Evolutionary conservation across 2,113 vertebrate species (phyloP), one percentile per base, ranked within the genome.

Genomic region (Rhinopomastus cyanomelas): DNA sequence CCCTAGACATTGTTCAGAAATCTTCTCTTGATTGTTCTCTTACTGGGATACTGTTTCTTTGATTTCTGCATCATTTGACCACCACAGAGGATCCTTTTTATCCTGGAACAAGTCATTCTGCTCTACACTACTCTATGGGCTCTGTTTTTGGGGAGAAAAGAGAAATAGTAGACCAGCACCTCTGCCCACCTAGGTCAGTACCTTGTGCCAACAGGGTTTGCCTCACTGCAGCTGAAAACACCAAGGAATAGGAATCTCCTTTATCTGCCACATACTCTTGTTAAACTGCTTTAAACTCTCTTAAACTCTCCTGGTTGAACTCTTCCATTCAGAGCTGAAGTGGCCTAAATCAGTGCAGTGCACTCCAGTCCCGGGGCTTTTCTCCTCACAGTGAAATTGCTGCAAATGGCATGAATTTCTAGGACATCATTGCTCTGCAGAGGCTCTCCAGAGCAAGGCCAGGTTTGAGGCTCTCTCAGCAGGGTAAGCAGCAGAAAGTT

Each of bases 401-500:
- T 78, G 73, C 68, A 59, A 76, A 69, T 34, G 29, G 34, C 29
- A 57, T 8, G 59, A 44, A 57, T 90, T 88, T 81, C 53, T 37
- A 49, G 69, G 30, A 36, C 57, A 26, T 81, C 27, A 2, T 51
- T 42, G 46, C 71, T 77, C 74, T 12, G 2, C 8, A 64, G 83
- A 61, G 67, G 53, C 30, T 64, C 76, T 49, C 36, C 36, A 69
- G 67, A 29, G 66, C 3, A 32, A 55, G 51, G 67, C n/a, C 71
- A 85, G 48, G 67, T 37, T 79, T 57, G 59, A 46, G 34, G 66
- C 55, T 73, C 65, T 69, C 62, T 36, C 26, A 89, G 39, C 5
- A 51, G 66, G 72, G 25, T 6, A 42, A 87, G 55, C 36, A 93
- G 64, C 72, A 44, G 30, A 51, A 92, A 85, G 67, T 89, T 52